Base-by-base conservation (phyloP, 2,113 vertebrate species). In the Corapipo altera region DNA sequence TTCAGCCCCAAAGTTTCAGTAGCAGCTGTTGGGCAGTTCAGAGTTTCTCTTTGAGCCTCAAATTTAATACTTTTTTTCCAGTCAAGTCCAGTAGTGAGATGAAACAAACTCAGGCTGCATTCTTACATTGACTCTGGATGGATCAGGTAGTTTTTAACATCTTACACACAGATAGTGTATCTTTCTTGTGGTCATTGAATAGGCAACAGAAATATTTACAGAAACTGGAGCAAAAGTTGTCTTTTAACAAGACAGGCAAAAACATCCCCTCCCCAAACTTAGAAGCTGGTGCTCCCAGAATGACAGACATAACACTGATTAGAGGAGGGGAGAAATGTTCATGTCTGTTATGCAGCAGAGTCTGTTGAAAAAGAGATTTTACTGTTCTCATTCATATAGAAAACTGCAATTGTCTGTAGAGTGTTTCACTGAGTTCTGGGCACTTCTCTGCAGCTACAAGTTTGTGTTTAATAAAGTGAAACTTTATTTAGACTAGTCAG, bases 321-420 rank as follows among this genome's bases (percentile, higher is more conserved):
- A n/a, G 23, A 91, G 52, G 16, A 59, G 18, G 26, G 32, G 22
- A 83, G 27, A 9, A 32, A 2, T 62, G 32, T 74, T 74, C 10
- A 14, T 62, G n/a, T 30, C 46, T 17, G 33, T 9, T 28, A 44
- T 67, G 22, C 18, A 27, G 41, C 55, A 61, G 55, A 49, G 33
- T 8, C 26, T 69, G 12, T 26, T 80, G 69, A 33, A 71, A 83
- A 89, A 70, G 30, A 69, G 13, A 11, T 91, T 85, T 71, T 83
- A 33, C 6, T 54, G 0, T 41, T 78, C 11, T 43, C 19, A 21
- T 4, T 4, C 18, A 10, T 19, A 12, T 0, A 78, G 30, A 46
- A 81, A 89, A 64, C 12, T 33, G 4, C 41, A 85, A 0, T 64
- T 79, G 32, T 44, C 35, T 73, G 26, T 27, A 23, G 15, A 32